Percentiles rank a stretch among this genome's conserved stretches.
Evolutionary conservation across 1,140 invertebrate genomes (phyloP).

Genomic region (Neodiprion virginianus): DNA sequence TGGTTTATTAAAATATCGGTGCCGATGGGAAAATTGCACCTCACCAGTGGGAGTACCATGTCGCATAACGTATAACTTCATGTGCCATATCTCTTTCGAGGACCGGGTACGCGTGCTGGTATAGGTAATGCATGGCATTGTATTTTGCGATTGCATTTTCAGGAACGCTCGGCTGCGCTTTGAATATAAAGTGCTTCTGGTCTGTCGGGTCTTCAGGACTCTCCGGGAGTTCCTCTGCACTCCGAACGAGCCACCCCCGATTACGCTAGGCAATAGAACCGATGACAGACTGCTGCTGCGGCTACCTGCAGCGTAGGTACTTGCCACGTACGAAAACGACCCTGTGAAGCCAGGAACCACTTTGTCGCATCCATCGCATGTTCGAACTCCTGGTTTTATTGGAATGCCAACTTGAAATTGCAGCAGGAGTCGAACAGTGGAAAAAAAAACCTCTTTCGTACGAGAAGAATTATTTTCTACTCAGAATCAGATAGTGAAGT

Average conservation of each 20-base stretch:
- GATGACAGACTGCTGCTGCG: background rate
- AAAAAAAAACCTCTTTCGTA: too few relatives aligned
- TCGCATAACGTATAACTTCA: constrained; percentile 58
- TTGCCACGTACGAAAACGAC: too few relatives aligned
- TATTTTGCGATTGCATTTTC: constrained; percentile 61
- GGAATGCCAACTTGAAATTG: background rate
- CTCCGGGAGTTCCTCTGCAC: background rate
- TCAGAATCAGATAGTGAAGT: background rate
- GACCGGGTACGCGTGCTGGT: constrained; percentile 26
- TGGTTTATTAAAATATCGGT: too few relatives aligned
- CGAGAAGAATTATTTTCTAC: too few relatives aligned
- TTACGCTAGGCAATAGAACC: background rate
- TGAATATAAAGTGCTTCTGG: constrained; percentile 54
- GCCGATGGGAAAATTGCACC: too few relatives aligned
- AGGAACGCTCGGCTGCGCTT: constrained; percentile 55
- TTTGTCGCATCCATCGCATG: background rate
- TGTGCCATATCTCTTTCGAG: constrained; percentile 55
- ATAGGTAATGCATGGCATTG: constrained; percentile 54
- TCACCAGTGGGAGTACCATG: constrained; percentile 29
- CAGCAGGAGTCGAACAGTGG: too few relatives aligned
- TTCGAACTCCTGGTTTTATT: background rate
- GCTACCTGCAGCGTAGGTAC: background rate
- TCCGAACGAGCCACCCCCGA: background rate
- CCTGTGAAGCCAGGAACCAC: background rate
- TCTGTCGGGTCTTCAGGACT: constrained; percentile 8